Conservation (phyloP, 2,113 vertebrate species). For the Potamarius usumacintae region DNA sequence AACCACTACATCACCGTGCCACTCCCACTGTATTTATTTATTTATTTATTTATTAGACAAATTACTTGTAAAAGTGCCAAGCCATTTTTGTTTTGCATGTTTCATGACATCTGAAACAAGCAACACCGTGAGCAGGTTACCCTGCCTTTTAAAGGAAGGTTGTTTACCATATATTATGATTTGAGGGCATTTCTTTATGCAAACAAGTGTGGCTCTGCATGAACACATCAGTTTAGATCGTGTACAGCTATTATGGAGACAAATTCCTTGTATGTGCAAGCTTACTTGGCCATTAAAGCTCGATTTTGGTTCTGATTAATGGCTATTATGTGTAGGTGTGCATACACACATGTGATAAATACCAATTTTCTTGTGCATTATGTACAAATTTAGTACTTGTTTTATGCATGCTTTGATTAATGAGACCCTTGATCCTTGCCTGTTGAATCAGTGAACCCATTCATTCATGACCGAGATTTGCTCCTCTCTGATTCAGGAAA, state of each 20-base stretch:
- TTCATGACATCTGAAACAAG: background rate
- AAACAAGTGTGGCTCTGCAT: too few relatives aligned
- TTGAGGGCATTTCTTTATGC: too few relatives aligned
- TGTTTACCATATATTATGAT: too few relatives aligned
- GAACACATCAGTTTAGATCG: too few relatives aligned
- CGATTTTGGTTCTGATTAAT: background rate
- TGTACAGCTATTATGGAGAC: too few relatives aligned
- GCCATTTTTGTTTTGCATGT: background rate
- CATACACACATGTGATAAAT: background rate
- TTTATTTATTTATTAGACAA: background rate
- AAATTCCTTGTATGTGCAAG: background rate
- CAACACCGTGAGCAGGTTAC: background rate
- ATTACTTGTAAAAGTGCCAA: background rate
- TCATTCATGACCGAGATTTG: background rate
- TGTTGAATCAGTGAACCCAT: background rate
- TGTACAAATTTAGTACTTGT: background rate
- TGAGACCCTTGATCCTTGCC: background rate
- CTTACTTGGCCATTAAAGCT: background rate
- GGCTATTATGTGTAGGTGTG: background rate
- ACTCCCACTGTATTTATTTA: too few relatives aligned
- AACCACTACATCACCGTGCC: too few relatives aligned
- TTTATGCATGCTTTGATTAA: background rate
- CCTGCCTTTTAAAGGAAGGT: too few relatives aligned
- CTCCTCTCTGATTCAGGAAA: background rate
- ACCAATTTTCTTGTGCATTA: background rate